These are phyloP conservation scores for Hyperoodon ampullatus DNA, from an alignment of 2,113 vertebrate genomes.

Conservation along the genomic window DNA sequence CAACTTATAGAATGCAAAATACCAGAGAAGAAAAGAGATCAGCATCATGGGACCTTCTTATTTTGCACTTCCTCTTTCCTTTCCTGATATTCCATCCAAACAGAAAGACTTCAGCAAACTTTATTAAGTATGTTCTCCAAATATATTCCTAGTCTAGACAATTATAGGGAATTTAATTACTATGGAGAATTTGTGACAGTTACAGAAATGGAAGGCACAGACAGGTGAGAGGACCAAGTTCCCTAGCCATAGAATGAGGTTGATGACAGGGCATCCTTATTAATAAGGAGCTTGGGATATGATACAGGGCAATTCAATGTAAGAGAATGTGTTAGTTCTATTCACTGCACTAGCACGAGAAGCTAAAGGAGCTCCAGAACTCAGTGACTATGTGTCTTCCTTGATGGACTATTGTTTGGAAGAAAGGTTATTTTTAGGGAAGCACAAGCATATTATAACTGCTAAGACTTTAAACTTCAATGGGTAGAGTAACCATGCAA, in stretches of 20 bases:
- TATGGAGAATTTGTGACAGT: background rate
- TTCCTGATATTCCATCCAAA: background rate
- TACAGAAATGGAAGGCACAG: background rate
- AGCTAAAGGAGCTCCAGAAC: background rate
- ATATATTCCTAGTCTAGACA: background rate
- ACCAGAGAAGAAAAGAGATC: background rate
- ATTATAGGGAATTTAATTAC: background rate
- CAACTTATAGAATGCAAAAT: background rate
- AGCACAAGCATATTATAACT: background rate
- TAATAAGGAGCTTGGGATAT: background rate
- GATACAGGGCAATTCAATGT: background rate
- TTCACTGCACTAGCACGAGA: background rate
- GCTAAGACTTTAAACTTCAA: background rate
- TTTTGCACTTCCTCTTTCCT: background rate
- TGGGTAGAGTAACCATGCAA: background rate
- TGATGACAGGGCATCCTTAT: background rate
- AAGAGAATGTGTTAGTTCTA: background rate
- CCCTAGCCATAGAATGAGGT: background rate
- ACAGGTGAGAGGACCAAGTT: background rate
- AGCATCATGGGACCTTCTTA: background rate
- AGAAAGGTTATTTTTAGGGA: background rate
- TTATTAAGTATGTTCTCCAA: background rate
- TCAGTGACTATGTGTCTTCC: rapidly evolving
- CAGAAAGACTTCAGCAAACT: background rate
- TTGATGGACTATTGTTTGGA: background rate